A percentile compares a stretch with the other conserved stretches of the same genome.
Evolutionary conservation across 2,888 invertebrate genomes (phyloP).

Genomic region (Tyria jacobaeae): DNA sequence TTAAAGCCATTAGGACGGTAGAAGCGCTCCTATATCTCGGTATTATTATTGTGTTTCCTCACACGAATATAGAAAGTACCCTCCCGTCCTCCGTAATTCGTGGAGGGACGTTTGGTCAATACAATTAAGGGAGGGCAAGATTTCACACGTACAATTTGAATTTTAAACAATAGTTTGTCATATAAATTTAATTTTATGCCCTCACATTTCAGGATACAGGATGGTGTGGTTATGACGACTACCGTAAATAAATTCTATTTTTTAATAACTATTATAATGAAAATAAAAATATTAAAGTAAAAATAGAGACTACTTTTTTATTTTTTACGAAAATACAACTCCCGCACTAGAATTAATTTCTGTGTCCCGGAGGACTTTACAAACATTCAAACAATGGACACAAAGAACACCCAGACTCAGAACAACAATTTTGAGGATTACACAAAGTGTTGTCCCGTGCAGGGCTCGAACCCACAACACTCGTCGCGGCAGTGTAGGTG

Average conservation of each 20-base stretch:
- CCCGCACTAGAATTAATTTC: no score
- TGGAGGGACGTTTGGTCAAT: conserved; percentile 77
- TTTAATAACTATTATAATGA: no score
- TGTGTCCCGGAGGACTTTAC: no score
- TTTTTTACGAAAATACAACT: no score
- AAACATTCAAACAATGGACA: no score
- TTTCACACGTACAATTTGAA: conserved; percentile 85
- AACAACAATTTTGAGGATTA: no score
- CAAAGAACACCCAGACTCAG: no score
- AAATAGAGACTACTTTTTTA: no score
- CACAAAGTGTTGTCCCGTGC: no score
- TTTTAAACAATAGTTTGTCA: conserved; percentile 86
- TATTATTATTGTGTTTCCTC: conserved; percentile 48
- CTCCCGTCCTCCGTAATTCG: conserved; percentile 57
- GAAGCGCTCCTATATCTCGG: conserved; percentile 70
- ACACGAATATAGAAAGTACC: conserved; percentile 62
- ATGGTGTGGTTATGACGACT: conserved; percentile 42
- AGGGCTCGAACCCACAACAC: no score
- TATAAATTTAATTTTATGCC: conserved; percentile 83
- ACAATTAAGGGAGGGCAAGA: conserved; percentile 83
- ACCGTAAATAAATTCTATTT: not conserved
- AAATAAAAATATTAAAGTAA: no score
- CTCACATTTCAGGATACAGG: conserved; percentile 64
- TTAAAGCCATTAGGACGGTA: conserved; percentile 83
- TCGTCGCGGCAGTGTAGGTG: no score